These are phyloP conservation scores for Catostylus mosaicus DNA, from an alignment of 30 jellyfish, hydroid and myxozoan species.

Conservation along the genomic window DNA sequence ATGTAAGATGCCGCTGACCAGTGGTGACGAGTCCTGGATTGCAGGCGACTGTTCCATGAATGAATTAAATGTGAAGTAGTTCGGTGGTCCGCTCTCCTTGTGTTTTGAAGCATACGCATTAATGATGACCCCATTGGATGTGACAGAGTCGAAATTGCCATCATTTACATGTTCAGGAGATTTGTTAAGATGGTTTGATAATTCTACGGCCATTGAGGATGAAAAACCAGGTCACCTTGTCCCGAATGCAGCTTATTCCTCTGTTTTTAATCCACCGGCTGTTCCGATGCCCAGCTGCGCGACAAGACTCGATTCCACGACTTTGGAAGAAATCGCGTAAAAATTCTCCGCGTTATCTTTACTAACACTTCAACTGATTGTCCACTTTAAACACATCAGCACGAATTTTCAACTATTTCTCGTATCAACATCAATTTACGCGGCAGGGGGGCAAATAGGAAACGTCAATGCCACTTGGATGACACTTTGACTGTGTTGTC, in stretches of 20 bases:
- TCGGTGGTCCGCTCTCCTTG: slow-evolving; percentile 45
- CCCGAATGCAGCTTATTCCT: slow-evolving; percentile 35
- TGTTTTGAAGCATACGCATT: slow-evolving; percentile 45
- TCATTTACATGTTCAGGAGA: slow-evolving; percentile 63
- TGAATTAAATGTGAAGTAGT: slow-evolving; percentile 51
- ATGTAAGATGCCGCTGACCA: slow-evolving; percentile 64
- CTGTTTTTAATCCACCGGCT: slow-evolving; percentile 57
- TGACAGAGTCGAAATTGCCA: slow-evolving; percentile 44
- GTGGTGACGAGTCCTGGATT: slow-evolving; percentile 63
- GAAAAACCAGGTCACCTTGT: slow-evolving; percentile 59
- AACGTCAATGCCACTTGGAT: slow-evolving; percentile 54
- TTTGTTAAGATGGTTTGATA: slow-evolving; percentile 52
- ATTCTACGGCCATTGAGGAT: slow-evolving; percentile 60
- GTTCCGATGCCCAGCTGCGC: slow-evolving; percentile 66
- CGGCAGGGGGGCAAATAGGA: slow-evolving; percentile 77
- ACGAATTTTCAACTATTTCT: slow-evolving; percentile 43
- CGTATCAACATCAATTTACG: slow-evolving; percentile 69
- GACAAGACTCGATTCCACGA: slow-evolving; percentile 50
- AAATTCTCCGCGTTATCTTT: slow-evolving; percentile 39
- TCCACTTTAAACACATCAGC: slow-evolving; percentile 40
- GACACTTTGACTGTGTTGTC: slow-evolving; percentile 76
- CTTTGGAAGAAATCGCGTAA: slow-evolving; percentile 22
- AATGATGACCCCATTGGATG: slow-evolving; percentile 72
- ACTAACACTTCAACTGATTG: slow-evolving; percentile 58
- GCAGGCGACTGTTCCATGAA: slow-evolving; percentile 79